phyloP scores from a whole-genome alignment of 64 coral and sea anemone genomes.

The Montipora efflorescens region DNA sequence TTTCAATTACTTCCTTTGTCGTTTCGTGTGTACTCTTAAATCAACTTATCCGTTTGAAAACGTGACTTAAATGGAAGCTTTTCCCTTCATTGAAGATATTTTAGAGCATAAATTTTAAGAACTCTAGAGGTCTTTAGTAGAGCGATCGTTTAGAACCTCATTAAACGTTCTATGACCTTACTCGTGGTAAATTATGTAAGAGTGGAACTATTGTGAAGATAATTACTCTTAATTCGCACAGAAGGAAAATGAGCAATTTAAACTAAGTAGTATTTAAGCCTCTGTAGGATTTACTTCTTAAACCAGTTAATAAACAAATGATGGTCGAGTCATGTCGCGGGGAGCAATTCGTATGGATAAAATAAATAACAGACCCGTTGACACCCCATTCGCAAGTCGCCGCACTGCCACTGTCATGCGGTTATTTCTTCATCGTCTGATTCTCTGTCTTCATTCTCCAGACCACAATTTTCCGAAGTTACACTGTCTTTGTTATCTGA shows the following conservation, averaged over 20 bases:
- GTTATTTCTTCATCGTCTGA: background rate
- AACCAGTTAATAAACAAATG: background rate
- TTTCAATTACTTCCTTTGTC: slow-evolving; percentile 30
- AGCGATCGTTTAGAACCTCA: background rate
- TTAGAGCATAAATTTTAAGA: background rate
- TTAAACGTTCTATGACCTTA: background rate
- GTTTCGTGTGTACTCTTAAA: background rate
- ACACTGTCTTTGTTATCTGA: slow-evolving; percentile 50
- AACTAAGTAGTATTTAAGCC: background rate
- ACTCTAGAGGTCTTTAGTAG: background rate
- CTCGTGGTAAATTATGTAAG: slow-evolving; percentile 7
- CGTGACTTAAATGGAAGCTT: background rate
- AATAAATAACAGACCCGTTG: slow-evolving; percentile 38
- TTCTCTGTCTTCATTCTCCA: slow-evolving; percentile 36
- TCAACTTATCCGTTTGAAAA: background rate
- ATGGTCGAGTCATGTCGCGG: background rate
- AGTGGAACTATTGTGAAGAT: slow-evolving; percentile 27
- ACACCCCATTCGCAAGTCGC: background rate
- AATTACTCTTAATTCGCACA: slow-evolving; percentile 29
- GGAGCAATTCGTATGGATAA: background rate
- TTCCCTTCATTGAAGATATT: background rate
- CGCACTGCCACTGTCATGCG: background rate
- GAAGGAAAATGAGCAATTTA: slow-evolving; percentile 24
- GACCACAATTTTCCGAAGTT: background rate
- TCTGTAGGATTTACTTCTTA: background rate